These are phyloP conservation scores for Muntiacus muntjak DNA, from an alignment of 2,113 vertebrate species.

Conservation along the genomic window DNA sequence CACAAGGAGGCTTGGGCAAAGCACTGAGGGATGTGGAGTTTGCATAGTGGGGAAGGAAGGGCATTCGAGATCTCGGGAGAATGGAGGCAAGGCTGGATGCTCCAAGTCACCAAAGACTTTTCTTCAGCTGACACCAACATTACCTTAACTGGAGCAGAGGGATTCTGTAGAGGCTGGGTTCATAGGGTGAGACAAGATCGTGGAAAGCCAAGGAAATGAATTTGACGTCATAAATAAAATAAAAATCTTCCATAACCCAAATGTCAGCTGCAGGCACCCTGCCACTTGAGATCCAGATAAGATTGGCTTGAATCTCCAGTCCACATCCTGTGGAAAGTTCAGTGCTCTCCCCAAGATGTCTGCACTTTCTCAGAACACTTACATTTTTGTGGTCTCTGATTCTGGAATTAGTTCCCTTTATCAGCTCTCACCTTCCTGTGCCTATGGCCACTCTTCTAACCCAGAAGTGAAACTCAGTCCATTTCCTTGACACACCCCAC, in stretches of 20 bases:
- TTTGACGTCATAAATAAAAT: conserved; percentile 45
- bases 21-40: background rate
- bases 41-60: background rate
- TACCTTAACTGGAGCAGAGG: background rate
- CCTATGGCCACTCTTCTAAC: background rate
- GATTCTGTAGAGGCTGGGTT: background rate
- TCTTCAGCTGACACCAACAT: background rate
- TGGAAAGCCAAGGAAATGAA: background rate
- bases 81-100: background rate
- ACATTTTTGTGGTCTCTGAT: background rate
- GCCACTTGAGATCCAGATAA: conserved; percentile 60
- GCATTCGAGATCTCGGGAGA: background rate
- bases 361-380: background rate
- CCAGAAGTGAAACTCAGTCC: background rate
- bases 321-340: conserved; percentile 59
- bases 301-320: background rate
- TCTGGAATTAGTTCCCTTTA: conserved; percentile 21
- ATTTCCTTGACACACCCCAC: background rate
- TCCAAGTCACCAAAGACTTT: rapidly evolving
- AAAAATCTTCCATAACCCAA: background rate
- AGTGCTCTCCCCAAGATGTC: background rate
- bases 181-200: background rate
- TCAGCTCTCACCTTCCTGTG: background rate
- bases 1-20: background rate
- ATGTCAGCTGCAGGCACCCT: background rate